Base-by-base conservation (phyloP, 2,113 vertebrate species). In the Chlamydotis undulata region DNA sequence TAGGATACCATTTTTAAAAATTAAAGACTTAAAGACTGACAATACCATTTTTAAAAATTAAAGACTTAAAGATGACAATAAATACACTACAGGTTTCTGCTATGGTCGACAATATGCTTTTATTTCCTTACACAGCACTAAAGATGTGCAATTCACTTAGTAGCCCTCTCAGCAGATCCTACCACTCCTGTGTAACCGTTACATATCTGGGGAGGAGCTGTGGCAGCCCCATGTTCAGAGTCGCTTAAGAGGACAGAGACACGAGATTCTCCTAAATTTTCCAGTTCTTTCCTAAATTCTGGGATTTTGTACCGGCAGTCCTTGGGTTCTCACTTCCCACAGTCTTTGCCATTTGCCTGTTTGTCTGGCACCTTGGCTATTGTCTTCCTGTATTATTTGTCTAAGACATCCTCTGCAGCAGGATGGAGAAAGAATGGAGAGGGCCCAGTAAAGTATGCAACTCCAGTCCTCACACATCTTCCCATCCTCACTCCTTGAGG, bases 211-310 rank as follows among this genome's bases (percentile, higher is more conserved):
- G 29, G 10, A 89, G 12, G 31, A 89, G 7, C 10, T 57, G 26
- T 0, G 0, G 9, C 43, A 87, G 43, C 50, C 14, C 17, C 22
- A 22, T 5, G 2, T 67, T 84, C 47, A 87, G n/a, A 78, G 25
- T 4, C 6, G 1, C 19, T 84, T 73, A 33, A 29, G 13, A 84
- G 13, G 14, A 64, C 7, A 45, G 16, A 91, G 22, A 23, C 22
- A 33, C 0, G 1, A 89, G 5, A 10, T 3, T 82, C 13, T 91
- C 24, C 15, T 59, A 21, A 87, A 74, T 81, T 80, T n/a, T n/a
- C 10, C 24, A 65, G 9, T n/a, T 83, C 16, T 77, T 74, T 83
- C 21, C n/a, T 69, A 74, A 67, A 69, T 77, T 33, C 14, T 45
- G 25, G 26, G 12, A 6, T 29, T 82, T 45, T 71, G 6, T 78